A percentile compares a stretch with the other conserved stretches of the same genome.
Evolutionary conservation across 2,113 vertebrate genomes (phyloP).

Genomic region (Rhinoderma darwinii): DNA sequence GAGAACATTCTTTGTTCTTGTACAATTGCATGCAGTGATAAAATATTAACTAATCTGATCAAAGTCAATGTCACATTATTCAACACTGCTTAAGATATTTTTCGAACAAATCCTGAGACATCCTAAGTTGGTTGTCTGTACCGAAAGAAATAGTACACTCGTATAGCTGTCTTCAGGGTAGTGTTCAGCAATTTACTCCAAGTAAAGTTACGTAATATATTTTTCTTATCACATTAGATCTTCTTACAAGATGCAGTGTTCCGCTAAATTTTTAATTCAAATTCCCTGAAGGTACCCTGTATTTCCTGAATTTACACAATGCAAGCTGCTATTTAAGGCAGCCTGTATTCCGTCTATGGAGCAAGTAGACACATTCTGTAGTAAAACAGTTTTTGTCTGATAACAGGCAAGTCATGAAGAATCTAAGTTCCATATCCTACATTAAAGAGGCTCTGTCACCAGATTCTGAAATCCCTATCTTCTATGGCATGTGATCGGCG

Average conservation of each 20-base stretch:
- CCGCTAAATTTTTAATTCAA: not conserved
- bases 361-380: no score
- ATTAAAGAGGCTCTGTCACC: no score
- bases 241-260: not conserved
- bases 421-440: not conserved
- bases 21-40: not conserved
- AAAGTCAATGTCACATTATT: slow-evolving; percentile 2
- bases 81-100: not conserved
- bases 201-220: not conserved
- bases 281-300: no score
- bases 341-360: no score
- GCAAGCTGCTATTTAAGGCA: no score
- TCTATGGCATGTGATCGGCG: no score
- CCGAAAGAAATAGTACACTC: not conserved
- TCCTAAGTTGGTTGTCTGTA: not conserved
- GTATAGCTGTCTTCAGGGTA: not conserved
- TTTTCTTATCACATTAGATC: not conserved
- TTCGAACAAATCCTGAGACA: not conserved
- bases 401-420: not conserved
- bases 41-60: not conserved
- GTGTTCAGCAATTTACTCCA: not conserved
- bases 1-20: slow-evolving; percentile 10
- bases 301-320: no score
- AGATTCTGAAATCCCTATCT: no score
- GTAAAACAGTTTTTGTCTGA: no score